Conservation (phyloP, 2,797 vertebrate genomes). For the Synanceia verrucosa region DNA sequence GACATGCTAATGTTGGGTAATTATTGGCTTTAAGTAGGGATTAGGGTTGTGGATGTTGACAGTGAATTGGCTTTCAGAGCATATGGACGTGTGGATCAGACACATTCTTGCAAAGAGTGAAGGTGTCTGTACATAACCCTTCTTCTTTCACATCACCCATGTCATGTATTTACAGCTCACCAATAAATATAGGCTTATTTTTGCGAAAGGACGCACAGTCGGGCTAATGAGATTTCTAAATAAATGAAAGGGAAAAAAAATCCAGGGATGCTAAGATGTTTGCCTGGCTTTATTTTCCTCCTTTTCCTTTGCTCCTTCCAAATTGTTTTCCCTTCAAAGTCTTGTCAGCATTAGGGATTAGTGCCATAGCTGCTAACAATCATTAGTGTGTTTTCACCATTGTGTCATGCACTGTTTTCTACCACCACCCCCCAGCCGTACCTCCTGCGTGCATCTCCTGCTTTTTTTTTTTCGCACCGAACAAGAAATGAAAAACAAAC, state of each 20-base stretch:
- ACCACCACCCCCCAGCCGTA: constrained; percentile 21
- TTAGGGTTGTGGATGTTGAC: constrained; percentile 77
- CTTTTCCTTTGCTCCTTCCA: constrained; percentile 34
- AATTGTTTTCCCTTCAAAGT: constrained; percentile 76
- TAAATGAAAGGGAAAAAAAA: constrained; percentile 42
- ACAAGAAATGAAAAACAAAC: constrained; percentile 79
- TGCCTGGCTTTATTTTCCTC: constrained; percentile 50
- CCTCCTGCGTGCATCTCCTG: constrained; percentile 42
- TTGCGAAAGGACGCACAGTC: constrained; percentile 45
- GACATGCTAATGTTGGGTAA: constrained; percentile 63
- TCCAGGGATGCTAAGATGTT: constrained; percentile 56
- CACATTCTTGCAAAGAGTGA: constrained; percentile 60
- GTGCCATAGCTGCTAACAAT: constrained; percentile 74
- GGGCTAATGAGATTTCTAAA: constrained; percentile 70
- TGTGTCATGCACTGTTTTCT: constrained; percentile 69
- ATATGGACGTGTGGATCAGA: constrained; percentile 66
- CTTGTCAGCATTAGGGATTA: constrained; percentile 77
- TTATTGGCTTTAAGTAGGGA: constrained; percentile 78
- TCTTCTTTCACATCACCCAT: neutral
- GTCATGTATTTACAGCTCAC: constrained; percentile 44
- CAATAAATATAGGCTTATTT: constrained; percentile 44
- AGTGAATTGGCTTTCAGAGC: constrained; percentile 72
- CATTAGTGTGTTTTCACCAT: constrained; percentile 78
- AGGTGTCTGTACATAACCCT: constrained; percentile 43
- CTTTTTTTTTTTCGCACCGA: constrained; percentile 32